phyloP scores from a whole-genome alignment of 2,113 vertebrate species.

The Apodemus speciosus region DNA sequence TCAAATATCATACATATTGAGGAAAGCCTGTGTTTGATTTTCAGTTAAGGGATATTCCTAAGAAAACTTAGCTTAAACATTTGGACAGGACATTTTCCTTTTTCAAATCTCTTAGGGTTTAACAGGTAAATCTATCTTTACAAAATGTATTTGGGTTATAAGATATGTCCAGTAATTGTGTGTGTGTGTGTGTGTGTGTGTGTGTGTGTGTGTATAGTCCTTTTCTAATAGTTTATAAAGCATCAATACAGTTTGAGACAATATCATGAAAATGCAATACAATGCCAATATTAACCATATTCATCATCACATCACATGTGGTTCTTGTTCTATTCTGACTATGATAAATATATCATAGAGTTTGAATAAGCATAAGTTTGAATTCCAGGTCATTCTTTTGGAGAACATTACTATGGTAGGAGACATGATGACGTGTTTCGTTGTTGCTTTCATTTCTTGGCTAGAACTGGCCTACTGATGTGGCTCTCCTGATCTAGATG shows the following conservation, averaged over 20 bases:
- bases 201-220: neutral
- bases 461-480: neutral
- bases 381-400: neutral
- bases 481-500: neutral
- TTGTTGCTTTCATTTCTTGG: neutral
- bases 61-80: conserved; percentile 6
- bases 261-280: neutral
- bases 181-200: neutral
- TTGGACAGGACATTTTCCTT: neutral
- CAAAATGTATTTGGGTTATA: neutral
- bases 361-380: neutral
- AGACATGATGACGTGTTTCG: neutral
- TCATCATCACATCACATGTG: neutral
- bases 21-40: neutral
- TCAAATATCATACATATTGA: neutral
- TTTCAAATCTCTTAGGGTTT: neutral
- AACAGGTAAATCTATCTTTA: neutral
- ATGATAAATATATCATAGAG: neutral
- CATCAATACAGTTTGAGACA: neutral
- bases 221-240: neutral
- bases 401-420: neutral
- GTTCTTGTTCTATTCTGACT: neutral
- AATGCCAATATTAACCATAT: neutral
- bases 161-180: neutral
- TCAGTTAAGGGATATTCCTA: neutral